These are phyloP conservation scores for Auanema sp. DNA, from an alignment of 2,888 invertebrate species.

Conservation along the genomic window DNA sequence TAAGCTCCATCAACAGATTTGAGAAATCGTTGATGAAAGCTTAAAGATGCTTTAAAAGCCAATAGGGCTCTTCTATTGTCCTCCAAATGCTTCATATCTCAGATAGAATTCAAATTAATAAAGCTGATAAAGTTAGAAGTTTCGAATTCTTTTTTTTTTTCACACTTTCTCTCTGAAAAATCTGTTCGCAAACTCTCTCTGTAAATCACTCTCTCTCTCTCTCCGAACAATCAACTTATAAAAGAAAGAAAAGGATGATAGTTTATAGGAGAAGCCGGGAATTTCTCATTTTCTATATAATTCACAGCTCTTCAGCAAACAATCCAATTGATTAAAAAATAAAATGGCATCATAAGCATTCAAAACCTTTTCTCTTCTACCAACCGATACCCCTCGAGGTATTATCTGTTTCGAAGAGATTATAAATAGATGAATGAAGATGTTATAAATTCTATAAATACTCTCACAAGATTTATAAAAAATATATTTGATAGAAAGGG, in stretches of 20 bases:
- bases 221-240: too few relatives aligned
- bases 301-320: slow-evolving; percentile 2
- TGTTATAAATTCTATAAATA: not conserved
- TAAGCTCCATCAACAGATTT: too few relatives aligned
- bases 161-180: too few relatives aligned
- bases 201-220: too few relatives aligned
- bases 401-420: not conserved
- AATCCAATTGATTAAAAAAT: slow-evolving; percentile 5
- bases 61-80: too few relatives aligned
- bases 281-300: not conserved
- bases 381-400: not conserved
- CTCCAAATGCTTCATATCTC: too few relatives aligned
- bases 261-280: too few relatives aligned
- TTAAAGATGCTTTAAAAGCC: too few relatives aligned
- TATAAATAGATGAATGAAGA: slow-evolving; percentile 1
- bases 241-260: too few relatives aligned
- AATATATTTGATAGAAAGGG: not conserved
- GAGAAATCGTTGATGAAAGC: too few relatives aligned
- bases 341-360: not conserved
- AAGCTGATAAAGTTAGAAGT: not conserved
- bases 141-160: not conserved
- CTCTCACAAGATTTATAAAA: not conserved
- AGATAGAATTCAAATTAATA: not conserved
- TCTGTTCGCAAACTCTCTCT: too few relatives aligned
- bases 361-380: not conserved